Evolutionary conservation across 2,888 invertebrate genomes (phyloP).

Genomic region (Gryllus longicercus): DNA sequence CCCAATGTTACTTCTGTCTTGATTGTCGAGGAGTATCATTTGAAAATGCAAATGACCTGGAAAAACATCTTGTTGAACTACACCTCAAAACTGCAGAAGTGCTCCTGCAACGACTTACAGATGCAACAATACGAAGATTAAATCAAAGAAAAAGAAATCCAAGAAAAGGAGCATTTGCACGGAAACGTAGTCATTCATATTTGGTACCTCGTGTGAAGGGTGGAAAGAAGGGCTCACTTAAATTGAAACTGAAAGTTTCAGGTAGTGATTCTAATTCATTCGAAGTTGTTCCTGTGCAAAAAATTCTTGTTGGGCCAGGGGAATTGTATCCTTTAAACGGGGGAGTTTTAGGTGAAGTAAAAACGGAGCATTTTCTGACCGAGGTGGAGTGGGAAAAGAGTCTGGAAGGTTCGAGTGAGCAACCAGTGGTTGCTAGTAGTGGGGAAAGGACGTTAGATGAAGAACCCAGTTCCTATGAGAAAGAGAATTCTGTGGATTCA

Average conservation of each 20-base stretch:
- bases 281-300: constrained; percentile 30
- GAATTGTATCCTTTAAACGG: constrained; percentile 28
- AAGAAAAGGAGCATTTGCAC: constrained; percentile 20
- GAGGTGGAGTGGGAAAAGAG: constrained; percentile 28
- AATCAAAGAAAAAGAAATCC: constrained; percentile 3
- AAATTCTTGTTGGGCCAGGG: constrained; percentile 32
- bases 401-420: constrained; percentile 28
- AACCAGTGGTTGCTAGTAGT: constrained; percentile 25
- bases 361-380: constrained; percentile 29
- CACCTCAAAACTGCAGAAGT: constrained; percentile 31
- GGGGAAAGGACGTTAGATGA: constrained; percentile 26
- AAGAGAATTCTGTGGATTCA: constrained; percentile 1
- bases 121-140: constrained; percentile 19
- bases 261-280: constrained; percentile 21
- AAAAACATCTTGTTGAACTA: constrained; percentile 27
- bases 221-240: constrained; percentile 20
- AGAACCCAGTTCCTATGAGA: not conserved
- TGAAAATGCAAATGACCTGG: constrained; percentile 24
- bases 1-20: constrained; percentile 12
- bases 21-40: constrained; percentile 22
- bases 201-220: constrained; percentile 24
- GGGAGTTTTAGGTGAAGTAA: constrained; percentile 27
- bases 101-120: constrained; percentile 25
- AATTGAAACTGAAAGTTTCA: constrained; percentile 31
- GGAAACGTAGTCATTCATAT: constrained; percentile 32